These are phyloP conservation scores for Adineta ricciae DNA, from an alignment of 2,888 invertebrate species.

Conservation along the genomic window DNA sequence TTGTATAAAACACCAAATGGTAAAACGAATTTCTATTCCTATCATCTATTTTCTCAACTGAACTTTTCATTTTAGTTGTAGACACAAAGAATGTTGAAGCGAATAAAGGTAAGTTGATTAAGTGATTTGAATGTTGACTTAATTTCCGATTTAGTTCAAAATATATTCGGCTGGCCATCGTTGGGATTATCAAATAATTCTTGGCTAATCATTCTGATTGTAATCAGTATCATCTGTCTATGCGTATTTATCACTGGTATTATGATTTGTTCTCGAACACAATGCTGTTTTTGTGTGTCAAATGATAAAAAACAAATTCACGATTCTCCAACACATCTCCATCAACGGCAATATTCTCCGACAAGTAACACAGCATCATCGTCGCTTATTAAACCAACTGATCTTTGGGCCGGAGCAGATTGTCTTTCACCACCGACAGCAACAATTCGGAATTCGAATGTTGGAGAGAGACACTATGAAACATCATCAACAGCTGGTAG, in stretches of 20 bases:
- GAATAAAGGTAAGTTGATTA: not conserved
- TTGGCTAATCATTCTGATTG: not conserved
- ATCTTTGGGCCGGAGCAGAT: not conserved
- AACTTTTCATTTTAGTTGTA: not conserved
- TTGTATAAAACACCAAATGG: not conserved
- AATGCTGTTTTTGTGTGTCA: not conserved
- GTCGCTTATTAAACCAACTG: not conserved
- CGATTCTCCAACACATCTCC: not conserved
- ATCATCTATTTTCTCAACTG: not conserved
- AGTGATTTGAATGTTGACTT: too few species aligned
- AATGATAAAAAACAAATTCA: not conserved
- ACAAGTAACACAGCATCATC: constrained; percentile 23
- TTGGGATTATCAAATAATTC: not conserved
- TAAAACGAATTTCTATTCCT: not conserved
- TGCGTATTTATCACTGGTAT: not conserved
- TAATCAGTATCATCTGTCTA: not conserved
- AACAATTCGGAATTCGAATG: not conserved
- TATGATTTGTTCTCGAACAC: not conserved
- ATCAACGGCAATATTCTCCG: constrained; percentile 6
- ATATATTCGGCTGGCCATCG: not conserved
- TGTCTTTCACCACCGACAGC: not conserved
- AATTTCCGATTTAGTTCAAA: not conserved
- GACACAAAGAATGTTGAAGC: not conserved
- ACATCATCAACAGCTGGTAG: not conserved
- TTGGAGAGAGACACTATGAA: not conserved